Evolutionary conservation across 1,140 invertebrate genomes (phyloP), one percentile per base, ranked within the genome.

Genomic region (Trichomalopsis sarcophagae): DNA sequence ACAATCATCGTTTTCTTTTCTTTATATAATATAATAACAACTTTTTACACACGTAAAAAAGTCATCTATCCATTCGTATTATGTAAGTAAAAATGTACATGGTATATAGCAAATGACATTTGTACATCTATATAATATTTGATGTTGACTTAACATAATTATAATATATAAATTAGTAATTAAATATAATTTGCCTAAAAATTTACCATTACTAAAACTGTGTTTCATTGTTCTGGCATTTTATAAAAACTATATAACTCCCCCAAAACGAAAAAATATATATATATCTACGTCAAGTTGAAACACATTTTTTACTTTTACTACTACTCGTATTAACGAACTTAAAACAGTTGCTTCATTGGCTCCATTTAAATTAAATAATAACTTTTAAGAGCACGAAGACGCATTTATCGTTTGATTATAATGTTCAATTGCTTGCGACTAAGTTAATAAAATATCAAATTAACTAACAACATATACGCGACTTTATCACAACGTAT

Each of bases 401-500:
- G 11, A 82, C 36, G 21, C 40, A 73, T 77, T 81, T 83, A 40
- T 27, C 50, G 30, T 77, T 68, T 62, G n/a, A 76, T 76, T 81
- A 69, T 17, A 0, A 69, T 75, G 40, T 69, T 81, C 23, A 74
- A 73, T 76, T 47, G 14, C 73, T 85, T 69, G 27, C 17, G 10
- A 55, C 40, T 69, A 50, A 76, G 17, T 55, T 71, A 86, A 85
- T 81, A 81, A 76, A 85, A 85, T 86, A 82, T 86, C 50, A 78
- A 86, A 82, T 75, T 86, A 82, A 79, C 81, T 86, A 86, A 86
- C 76, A 86, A 78, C 44, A 83, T 86, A 23, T 74, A 69, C 50
- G 27, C 75, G 82, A 82, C 80, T 74, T 86, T 86, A 86, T 86
- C 81, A 86, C 85, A 86, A 86, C 23, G 68, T 73, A 79, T 68